Evolutionary conservation across 2,113 vertebrate species (phyloP).

Genomic region (Choloepus hoffmanni): DNA sequence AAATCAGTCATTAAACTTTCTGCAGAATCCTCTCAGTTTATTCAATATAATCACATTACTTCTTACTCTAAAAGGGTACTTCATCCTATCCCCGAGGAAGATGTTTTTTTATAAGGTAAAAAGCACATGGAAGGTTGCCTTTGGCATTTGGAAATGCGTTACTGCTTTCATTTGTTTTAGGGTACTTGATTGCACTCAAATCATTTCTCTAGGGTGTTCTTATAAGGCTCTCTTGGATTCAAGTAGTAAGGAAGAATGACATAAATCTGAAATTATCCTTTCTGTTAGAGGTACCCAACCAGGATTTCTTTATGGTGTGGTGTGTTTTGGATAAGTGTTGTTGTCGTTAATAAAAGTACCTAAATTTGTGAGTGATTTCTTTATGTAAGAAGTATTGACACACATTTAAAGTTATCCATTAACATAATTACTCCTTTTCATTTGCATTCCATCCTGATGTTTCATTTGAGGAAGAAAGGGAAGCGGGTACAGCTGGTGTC

Average conservation of each 20-base stretch:
- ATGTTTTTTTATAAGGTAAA: neutral
- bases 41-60: neutral
- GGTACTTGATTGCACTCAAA: neutral
- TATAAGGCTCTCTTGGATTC: neutral
- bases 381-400: neutral
- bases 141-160: conserved; percentile 16
- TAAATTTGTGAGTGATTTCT: conserved; percentile 30
- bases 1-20: neutral
- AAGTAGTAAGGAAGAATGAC: neutral
- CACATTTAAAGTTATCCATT: conserved; percentile 27
- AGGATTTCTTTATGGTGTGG: neutral
- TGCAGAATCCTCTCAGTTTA: neutral
- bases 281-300: neutral
- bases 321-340: conserved; percentile 27
- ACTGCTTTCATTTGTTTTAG: conserved; percentile 42
- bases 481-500: conserved; percentile 45
- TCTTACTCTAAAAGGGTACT: conserved; percentile 1
- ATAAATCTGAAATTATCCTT: neutral
- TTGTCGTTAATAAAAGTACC: neutral
- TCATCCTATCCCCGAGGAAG: neutral
- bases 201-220: conserved; percentile 4
- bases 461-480: conserved; percentile 56
- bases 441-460: conserved; percentile 38
- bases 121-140: neutral
- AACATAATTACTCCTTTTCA: conserved; percentile 48